Evolutionary conservation across 2,113 vertebrate genomes (phyloP).

Genomic region (Centropus bengalensis): DNA sequence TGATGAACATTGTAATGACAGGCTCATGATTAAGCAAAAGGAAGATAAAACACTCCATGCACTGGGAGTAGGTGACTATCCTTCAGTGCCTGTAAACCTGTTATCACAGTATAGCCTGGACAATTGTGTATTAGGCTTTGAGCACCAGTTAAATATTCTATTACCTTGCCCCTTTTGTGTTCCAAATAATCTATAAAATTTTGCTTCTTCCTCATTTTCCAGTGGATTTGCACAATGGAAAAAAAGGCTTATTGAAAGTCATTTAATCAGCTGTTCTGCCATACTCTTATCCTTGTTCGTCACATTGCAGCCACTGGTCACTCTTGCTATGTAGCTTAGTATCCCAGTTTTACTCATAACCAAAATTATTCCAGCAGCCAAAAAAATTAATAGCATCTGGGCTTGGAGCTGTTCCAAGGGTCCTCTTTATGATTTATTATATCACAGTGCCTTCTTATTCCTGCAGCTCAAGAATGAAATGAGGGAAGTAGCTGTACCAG

Average conservation of each 20-base stretch:
- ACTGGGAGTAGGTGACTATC: not conserved
- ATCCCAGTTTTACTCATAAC: not conserved
- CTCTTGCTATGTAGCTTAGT: not conserved
- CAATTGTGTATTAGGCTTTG: not conserved
- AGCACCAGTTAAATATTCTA: not conserved
- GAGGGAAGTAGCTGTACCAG: not conserved
- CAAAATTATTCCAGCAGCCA: not conserved
- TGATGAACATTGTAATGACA: not conserved
- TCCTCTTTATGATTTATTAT: not conserved
- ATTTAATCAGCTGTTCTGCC: not conserved
- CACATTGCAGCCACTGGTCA: not conserved
- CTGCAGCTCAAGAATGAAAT: not conserved
- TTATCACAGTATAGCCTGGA: not conserved
- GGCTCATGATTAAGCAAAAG: not conserved
- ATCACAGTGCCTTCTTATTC: not conserved
- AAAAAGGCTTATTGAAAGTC: not conserved
- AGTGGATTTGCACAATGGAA: not conserved
- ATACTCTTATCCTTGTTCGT: not conserved
- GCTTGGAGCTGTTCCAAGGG: not conserved
- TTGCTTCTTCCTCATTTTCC: not conserved
- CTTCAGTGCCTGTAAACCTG: not conserved
- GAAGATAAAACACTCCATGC: not conserved
- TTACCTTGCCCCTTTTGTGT: not conserved
- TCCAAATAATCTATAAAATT: not conserved
- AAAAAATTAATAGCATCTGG: not conserved